Conservation (phyloP, 1,140 invertebrate genomes). For the Sinella curviseta region DNA sequence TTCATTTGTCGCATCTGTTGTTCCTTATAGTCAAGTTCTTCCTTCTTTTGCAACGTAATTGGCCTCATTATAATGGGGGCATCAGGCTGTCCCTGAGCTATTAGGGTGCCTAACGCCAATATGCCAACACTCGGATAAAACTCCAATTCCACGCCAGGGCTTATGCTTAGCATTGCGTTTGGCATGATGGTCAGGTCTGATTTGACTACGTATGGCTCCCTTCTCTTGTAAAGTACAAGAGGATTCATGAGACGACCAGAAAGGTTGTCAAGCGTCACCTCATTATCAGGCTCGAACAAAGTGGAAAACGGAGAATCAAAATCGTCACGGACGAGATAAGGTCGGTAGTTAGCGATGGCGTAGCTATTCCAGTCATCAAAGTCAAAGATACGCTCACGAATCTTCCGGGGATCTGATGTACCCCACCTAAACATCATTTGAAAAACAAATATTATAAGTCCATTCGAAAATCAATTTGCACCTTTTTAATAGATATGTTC, state of each 20-base stretch:
- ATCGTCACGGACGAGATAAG: conserved; percentile 76
- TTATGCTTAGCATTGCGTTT: conserved; percentile 76
- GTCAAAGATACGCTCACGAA: conserved; percentile 89
- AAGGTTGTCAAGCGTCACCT: conserved; percentile 67
- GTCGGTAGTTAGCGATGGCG: conserved; percentile 84
- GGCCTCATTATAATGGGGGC: conserved; percentile 84
- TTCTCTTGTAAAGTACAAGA: conserved; percentile 67
- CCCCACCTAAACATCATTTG: conserved; percentile 69
- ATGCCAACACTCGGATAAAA: conserved; percentile 97
- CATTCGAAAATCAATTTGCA: not conserved
- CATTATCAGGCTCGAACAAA: conserved; percentile 59
- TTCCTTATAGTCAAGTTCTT: conserved; percentile 35
- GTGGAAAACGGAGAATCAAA: conserved; percentile 75
- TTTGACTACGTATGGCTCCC: conserved; percentile 77
- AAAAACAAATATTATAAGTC: conserved; percentile 1
- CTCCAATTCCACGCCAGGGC: conserved; percentile 86
- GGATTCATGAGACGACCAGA: conserved; percentile 80
- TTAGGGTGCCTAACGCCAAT: conserved; percentile 87
- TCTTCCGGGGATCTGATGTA: conserved; percentile 66
- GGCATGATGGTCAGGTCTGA: conserved; percentile 97
- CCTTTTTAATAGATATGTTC: not conserved
- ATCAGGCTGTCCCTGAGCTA: conserved; percentile 75
- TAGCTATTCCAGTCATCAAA: conserved; percentile 99
- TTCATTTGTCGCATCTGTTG: conserved; percentile 8
- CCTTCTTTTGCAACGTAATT: conserved; percentile 50